Base-by-base conservation (phyloP, 2,113 vertebrate species). In the Micronycteris hirsuta region DNA sequence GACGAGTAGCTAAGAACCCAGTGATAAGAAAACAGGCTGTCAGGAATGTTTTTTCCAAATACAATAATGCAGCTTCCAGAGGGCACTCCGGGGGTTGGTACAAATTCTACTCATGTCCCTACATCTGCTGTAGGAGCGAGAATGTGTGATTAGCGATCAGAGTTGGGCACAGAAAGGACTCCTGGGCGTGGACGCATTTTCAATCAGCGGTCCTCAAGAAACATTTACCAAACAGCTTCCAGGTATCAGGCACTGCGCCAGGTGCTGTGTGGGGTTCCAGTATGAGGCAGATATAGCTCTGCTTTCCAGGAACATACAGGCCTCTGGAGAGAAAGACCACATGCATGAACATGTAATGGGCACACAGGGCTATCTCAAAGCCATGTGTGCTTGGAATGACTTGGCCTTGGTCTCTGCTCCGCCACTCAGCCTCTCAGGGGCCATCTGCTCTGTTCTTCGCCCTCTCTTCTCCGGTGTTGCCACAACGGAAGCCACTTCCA, bases 21-120 rank as follows among this genome's bases (percentile, higher is more conserved):
- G 36, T 80, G 77, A 77, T 36, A 54, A 84, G 63, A 82, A 94
- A 95, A 33, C 38, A 85, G 93, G n/a, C 45, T 71, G 20, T 38
- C 31, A 76, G 9, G 19, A 45, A 36, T 49, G 38, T 93, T 80
- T 84, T 84, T 71, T n/a, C 41, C 63, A 56, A 87, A 58, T 17
- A 38, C 7, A 61, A 4, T 54, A 68, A n/a, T 41, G 38, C 19
- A 36, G 33, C 43, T 67, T 68, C 1, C 91, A 28, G 45, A 49
- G 33, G 14, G 63, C 33, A 83, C 0, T 82, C 10, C 13, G 22
- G 41, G 19, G 16, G 1, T 11, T 36, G 22, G 22, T 36, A 67
- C 22, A 76, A 41, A 13, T 89, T 45, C 12, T 63, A 7, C 2
- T 71, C 1, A 2, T 31, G 11, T 85, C 76, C 65, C 56, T 36